Conservation (phyloP, 2,888 invertebrate genomes). For the Pterostichus madidus region DNA sequence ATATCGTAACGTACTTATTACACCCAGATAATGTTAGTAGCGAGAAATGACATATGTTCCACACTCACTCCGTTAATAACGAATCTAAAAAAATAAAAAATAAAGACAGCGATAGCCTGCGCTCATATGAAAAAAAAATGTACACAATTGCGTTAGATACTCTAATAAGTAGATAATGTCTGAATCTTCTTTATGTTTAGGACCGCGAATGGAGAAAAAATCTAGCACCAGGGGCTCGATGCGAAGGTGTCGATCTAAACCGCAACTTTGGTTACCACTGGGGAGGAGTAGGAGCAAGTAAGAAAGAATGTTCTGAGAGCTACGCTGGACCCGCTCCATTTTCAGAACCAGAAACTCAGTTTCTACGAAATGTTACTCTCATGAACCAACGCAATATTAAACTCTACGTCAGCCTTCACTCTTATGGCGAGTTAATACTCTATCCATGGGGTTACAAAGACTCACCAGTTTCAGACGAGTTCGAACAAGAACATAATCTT, state of each 20-base stretch:
- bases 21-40: too few relatives aligned
- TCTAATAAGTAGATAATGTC: background rate
- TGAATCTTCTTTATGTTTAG: slow-evolving; percentile 73
- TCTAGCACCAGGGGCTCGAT: slow-evolving; percentile 78
- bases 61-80: too few relatives aligned
- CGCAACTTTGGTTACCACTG: slow-evolving; percentile 87
- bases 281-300: slow-evolving; percentile 78
- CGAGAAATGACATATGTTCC: too few relatives aligned
- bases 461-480: slow-evolving; percentile 78
- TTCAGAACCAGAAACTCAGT: slow-evolving; percentile 80
- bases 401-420: slow-evolving; percentile 86
- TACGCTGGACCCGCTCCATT: slow-evolving; percentile 77
- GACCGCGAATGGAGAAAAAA: slow-evolving; percentile 85
- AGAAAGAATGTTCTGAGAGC: slow-evolving; percentile 76
- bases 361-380: slow-evolving; percentile 81
- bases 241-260: slow-evolving; percentile 87
- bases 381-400: slow-evolving; percentile 78
- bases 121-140: too few relatives aligned
- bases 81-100: too few relatives aligned
- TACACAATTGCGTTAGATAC: background rate
- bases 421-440: slow-evolving; percentile 84
- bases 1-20: too few relatives aligned
- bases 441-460: slow-evolving; percentile 85
- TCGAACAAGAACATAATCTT: slow-evolving; percentile 75
- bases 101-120: too few relatives aligned